A percentile compares a stretch with the other conserved stretches of the same genome.
These are phyloP conservation scores for Amorpha juglandis DNA, from an alignment of 2,888 invertebrate species.

Conservation along the genomic window DNA sequence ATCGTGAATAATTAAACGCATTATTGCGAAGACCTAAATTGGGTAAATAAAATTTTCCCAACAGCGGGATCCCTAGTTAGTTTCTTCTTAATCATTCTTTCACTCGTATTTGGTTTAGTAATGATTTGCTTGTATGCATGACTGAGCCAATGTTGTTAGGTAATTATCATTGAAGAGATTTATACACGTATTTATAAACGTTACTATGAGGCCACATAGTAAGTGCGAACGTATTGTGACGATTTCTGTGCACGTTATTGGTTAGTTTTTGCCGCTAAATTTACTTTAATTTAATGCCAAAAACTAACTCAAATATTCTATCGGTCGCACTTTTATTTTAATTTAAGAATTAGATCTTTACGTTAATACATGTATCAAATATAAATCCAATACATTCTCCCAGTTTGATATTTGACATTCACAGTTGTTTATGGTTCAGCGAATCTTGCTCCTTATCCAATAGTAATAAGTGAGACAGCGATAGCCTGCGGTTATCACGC, in stretches of 20 bases:
- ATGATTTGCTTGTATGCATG: constrained; percentile 16
- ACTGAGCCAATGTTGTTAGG: constrained; percentile 3
- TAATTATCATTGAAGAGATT: not conserved
- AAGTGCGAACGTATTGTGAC: too few species aligned
- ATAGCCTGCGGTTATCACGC: not conserved
- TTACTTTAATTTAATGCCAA: too few species aligned
- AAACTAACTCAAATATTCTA: too few species aligned
- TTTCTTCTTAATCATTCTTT: constrained; percentile 44
- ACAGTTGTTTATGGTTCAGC: not conserved
- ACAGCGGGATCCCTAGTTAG: constrained; percentile 42
- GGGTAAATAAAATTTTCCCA: constrained; percentile 66
- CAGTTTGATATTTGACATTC: not conserved
- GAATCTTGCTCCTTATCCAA: not conserved
- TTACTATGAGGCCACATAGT: too few species aligned
- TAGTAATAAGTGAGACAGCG: not conserved
- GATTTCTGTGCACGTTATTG: too few species aligned
- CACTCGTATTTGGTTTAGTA: constrained; percentile 5
- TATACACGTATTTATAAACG: too few species aligned
- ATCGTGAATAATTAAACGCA: constrained; percentile 76
- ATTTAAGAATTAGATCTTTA: not conserved
- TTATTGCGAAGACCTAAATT: constrained; percentile 68
- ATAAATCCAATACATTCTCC: not conserved
- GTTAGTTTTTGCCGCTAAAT: too few species aligned
- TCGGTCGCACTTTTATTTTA: not conserved
- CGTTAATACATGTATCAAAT: not conserved